Evolutionary conservation across 2,113 vertebrate species (phyloP), one percentile per base, ranked within the genome.

Genomic region (Cheilinus undulatus): DNA sequence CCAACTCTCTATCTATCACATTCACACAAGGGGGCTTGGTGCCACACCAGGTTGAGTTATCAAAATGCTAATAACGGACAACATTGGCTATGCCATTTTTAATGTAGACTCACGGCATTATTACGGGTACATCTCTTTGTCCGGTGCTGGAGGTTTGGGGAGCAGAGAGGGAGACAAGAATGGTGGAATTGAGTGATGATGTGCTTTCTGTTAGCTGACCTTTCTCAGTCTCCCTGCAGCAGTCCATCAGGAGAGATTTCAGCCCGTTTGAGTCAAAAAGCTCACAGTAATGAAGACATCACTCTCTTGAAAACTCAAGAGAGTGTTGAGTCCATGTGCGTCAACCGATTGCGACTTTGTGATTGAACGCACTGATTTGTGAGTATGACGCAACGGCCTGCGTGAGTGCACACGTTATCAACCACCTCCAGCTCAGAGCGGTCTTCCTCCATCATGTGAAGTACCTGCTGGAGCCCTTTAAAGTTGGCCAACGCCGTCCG

Each of bases 361-460:
- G 59, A 76, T 48, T 24, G 42, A 63, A 52, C 0, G 11, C 14
- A 7, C 12, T 48, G 57, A 78, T 76, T 59, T 49, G 52, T 48
- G 59, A 30, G 60, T 62, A 15, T 74, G 76, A 63, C n/a, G 65
- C 38, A 19, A 30, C 14, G 5, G 50, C 38, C 36, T n/a, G 54
- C 20, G 20, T 11, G 45, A 48, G 49, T 20, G 32, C 53, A 30
- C 38, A 8, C 19, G 58, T 79, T 76, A 83, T 88, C 84, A 14
- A 9, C 27, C 2, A 40, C 70, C 79, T 62, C 52, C 83, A 81
- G 81, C 70, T 61, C 53, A 6, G 24, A 40, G 22, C 50, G 2
- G n/a, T 62, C 70, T 52, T 20, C 74, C 68, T 86, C 71, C 71
- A 83, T 89, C 82, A 86, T 63, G 76, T 61, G 64, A 81, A 85